These are phyloP conservation scores for Dasyornis broadbenti DNA, from an alignment of 2,113 vertebrate species.

Conservation along the genomic window DNA sequence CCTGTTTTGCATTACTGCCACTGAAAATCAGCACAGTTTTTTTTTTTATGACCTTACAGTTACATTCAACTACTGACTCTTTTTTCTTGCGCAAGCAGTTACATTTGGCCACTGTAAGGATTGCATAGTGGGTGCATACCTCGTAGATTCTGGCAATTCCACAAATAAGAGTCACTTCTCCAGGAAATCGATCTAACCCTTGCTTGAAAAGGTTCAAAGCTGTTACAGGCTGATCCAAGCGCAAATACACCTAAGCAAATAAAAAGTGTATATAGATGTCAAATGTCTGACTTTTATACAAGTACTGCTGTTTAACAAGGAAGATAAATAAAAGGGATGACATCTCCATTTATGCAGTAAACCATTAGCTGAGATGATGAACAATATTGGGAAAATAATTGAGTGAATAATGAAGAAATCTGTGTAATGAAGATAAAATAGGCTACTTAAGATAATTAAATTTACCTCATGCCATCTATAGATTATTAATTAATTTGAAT, in stretches of 20 bases:
- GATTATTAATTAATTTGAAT: not conserved
- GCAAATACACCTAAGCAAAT: slow-evolving; percentile 84
- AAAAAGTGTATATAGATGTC: not conserved
- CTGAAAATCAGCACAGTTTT: not conserved
- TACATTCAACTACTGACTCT: not conserved
- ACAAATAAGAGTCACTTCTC: slow-evolving; percentile 90
- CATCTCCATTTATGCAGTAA: not conserved
- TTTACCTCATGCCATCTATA: not conserved
- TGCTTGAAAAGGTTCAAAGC: slow-evolving; percentile 93
- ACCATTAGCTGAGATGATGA: not conserved
- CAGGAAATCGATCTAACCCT: slow-evolving; percentile 92
- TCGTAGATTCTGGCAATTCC: slow-evolving; percentile 96
- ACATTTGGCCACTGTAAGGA: not conserved
- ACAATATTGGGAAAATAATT: not conserved
- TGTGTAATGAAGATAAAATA: not conserved
- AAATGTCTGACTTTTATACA: not conserved
- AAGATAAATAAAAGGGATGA: not conserved
- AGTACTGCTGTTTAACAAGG: not conserved
- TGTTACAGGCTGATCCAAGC: slow-evolving; percentile 92
- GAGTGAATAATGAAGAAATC: not conserved
- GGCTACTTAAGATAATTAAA: not conserved
- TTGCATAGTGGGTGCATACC: slow-evolving; percentile 28
- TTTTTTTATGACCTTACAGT: not conserved
- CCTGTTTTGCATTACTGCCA: not conserved
- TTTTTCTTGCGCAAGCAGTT: not conserved